Evolutionary conservation across 2,113 vertebrate genomes (phyloP).

Genomic region (Callaeas wilsoni): DNA sequence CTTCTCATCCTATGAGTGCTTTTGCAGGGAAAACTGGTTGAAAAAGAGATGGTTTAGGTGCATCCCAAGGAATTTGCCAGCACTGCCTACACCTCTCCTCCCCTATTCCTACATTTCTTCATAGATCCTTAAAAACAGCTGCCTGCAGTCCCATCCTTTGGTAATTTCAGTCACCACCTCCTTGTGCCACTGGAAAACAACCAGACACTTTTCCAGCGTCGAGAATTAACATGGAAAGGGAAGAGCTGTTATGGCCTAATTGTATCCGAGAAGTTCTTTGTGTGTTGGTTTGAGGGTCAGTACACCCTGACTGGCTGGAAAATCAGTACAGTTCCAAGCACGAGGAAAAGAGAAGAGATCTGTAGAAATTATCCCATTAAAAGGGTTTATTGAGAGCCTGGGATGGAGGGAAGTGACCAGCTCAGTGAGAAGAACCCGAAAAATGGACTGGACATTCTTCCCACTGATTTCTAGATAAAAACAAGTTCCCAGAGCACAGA

Average conservation of each 20-base stretch:
- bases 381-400: background rate
- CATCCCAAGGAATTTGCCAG: background rate
- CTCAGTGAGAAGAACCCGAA: background rate
- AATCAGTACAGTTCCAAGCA: fast-evolving
- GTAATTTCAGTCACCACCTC: background rate
- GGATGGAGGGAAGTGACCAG: background rate
- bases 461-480: background rate
- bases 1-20: fast-evolving
- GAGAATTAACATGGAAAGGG: background rate
- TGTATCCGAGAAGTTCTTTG: fast-evolving
- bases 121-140: background rate
- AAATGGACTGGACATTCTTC: background rate
- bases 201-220: fast-evolving
- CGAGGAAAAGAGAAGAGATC: background rate
- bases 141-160: background rate
- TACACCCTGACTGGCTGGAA: background rate
- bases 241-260: background rate
- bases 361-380: background rate
- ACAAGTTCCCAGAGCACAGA: background rate
- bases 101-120: background rate
- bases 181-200: background rate
- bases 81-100: background rate
- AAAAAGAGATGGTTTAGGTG: background rate
- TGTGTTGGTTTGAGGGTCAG: background rate
- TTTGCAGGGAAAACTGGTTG: background rate